Evolutionary conservation across 2,888 invertebrate genomes (phyloP).

Genomic region (Metacarcinus magister): DNA sequence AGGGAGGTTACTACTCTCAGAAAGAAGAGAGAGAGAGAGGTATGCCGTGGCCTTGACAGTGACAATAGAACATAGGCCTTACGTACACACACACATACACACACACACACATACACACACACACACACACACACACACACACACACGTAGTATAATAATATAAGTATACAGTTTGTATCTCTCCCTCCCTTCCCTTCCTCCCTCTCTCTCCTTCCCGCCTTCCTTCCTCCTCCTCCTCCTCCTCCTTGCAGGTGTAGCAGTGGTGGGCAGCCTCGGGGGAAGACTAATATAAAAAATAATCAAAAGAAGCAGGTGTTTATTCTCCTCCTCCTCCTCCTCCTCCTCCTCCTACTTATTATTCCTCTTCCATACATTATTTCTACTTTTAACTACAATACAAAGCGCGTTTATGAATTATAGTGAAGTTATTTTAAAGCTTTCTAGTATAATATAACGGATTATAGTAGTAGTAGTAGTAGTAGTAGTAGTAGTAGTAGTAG

Average conservation of each 20-base stretch:
- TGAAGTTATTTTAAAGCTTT: background rate
- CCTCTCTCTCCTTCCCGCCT: background rate
- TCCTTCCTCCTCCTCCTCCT: background rate
- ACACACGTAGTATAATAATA: background rate
- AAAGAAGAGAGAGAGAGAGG: background rate
- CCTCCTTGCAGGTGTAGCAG: background rate
- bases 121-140: background rate
- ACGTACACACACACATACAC: background rate
- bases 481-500: background rate
- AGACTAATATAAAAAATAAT: background rate
- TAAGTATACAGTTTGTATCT: background rate
- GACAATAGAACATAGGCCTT: background rate
- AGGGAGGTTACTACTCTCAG: slow-evolving; percentile 10
- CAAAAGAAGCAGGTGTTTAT: background rate
- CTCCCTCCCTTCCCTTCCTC: background rate
- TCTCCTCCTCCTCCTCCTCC: background rate
- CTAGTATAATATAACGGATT: too few species aligned
- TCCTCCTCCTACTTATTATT: background rate
- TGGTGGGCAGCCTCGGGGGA: background rate
- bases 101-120: background rate
- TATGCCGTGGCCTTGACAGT: background rate
- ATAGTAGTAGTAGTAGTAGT: background rate
- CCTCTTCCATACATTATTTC: background rate
- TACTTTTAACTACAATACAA: background rate
- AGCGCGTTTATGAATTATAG: background rate